Evolutionary conservation across 2,888 invertebrate genomes (phyloP).

Genomic region (Pollenia angustigena): DNA sequence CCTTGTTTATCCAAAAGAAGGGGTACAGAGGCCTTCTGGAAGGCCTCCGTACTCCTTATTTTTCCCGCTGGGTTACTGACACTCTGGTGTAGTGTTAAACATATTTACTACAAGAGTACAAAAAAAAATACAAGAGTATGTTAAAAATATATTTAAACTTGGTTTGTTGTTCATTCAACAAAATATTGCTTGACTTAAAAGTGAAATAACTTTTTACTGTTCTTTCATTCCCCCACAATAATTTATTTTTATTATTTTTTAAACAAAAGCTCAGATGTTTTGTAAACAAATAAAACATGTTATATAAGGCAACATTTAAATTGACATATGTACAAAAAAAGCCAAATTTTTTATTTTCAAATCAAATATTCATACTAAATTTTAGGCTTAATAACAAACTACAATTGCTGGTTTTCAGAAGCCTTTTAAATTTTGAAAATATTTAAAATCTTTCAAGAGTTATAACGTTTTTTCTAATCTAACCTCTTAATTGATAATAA

Average conservation of each 20-base stretch:
- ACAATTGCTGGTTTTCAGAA: neutral
- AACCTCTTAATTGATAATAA: conserved; percentile 14
- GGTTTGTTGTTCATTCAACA: conserved; percentile 57
- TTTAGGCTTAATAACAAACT: neutral
- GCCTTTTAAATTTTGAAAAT: neutral
- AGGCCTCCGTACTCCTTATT: too few species aligned
- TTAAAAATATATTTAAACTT: conserved; percentile 36
- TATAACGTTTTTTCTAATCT: neutral
- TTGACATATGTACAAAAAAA: neutral
- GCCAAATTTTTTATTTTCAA: neutral
- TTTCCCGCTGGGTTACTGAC: too few species aligned
- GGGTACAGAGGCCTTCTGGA: too few species aligned
- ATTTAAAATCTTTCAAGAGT: neutral
- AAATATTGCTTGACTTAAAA: conserved; percentile 53
- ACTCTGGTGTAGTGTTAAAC: conserved; percentile 16
- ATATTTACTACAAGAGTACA: neutral
- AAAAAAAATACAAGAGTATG: conserved; percentile 16
- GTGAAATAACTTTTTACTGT: conserved; percentile 44
- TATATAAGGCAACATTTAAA: conserved; percentile 35
- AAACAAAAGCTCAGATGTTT: conserved; percentile 41
- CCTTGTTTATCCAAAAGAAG: too few species aligned
- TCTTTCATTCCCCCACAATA: neutral
- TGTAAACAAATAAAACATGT: conserved; percentile 44
- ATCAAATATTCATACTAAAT: neutral
- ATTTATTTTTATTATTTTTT: conserved; percentile 21